Evolutionary conservation across 2,113 vertebrate species (phyloP).

Genomic region (Lathamus discolor): DNA sequence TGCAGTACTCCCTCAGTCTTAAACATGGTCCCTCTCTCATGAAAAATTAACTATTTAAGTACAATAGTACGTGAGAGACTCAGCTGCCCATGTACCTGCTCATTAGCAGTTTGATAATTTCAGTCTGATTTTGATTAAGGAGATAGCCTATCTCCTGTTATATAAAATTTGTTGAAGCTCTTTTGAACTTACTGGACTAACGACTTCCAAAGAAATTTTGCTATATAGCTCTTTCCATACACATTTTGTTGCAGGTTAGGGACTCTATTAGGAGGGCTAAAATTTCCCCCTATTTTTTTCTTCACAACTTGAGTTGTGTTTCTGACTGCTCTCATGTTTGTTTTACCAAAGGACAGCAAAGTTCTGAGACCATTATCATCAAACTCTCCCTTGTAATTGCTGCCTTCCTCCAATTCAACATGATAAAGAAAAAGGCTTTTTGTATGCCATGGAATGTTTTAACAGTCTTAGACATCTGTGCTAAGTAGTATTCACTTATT

Average conservation of each 20-base stretch:
- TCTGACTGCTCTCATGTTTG: not conserved
- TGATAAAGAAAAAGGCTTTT: not conserved
- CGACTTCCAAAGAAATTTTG: not conserved
- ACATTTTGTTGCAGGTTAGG: not conserved
- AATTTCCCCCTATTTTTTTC: not conserved
- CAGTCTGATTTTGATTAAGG: not conserved
- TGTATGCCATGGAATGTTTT: not conserved
- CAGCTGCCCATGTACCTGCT: not conserved
- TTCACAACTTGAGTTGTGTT: not conserved
- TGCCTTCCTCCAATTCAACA: not conserved
- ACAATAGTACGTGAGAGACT: not conserved
- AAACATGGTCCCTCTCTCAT: not conserved
- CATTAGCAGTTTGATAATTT: not conserved
- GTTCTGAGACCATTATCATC: not conserved
- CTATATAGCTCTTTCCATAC: not conserved
- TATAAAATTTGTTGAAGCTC: not conserved
- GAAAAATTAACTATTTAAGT: not conserved
- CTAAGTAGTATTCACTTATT: not conserved
- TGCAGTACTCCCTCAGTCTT: not conserved
- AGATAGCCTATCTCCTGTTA: not conserved
- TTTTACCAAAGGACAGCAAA: not conserved
- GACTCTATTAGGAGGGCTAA: not conserved
- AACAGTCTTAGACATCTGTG: not conserved
- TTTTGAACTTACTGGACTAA: not conserved
- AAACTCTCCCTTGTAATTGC: not conserved